Conservation (phyloP, 1,140 invertebrate species). For the Drosophila parabipectinata region DNA sequence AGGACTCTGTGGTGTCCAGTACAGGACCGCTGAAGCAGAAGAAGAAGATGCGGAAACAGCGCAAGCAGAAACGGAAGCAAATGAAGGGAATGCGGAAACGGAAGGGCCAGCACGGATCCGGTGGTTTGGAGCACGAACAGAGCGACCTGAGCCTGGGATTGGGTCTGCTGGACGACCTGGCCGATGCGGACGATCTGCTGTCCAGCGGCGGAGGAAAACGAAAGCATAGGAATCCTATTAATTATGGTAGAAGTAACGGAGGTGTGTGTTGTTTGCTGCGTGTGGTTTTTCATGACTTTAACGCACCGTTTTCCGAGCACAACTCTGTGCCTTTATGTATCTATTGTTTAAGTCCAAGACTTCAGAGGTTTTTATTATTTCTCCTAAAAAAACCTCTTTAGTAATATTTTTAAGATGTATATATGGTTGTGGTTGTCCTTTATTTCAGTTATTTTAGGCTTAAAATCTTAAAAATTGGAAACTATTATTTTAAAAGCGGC, state of each 20-base stretch:
- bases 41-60: constrained; percentile 49
- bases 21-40: constrained; percentile 44
- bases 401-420: not conserved
- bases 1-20: constrained; percentile 26
- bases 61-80: constrained; percentile 52
- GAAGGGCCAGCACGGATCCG: constrained; percentile 57
- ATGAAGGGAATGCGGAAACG: constrained; percentile 71
- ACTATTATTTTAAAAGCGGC: constrained; percentile 1
- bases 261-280: constrained; percentile 83
- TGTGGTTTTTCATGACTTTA: constrained; percentile 82
- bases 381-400: not conserved
- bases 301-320: constrained; percentile 78
- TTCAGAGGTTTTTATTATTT: constrained; percentile 1
- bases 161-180: constrained; percentile 71
- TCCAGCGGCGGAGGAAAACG: constrained; percentile 63
- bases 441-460: not conserved
- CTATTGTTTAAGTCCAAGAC: constrained; percentile 20
- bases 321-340: constrained; percentile 60
- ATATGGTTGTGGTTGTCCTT: not conserved
- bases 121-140: constrained; percentile 62
- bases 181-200: constrained; percentile 50
- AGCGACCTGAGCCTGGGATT: constrained; percentile 58
- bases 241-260: constrained; percentile 84
- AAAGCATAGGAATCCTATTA: constrained; percentile 74
- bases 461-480: not conserved